Evolutionary conservation across 2,888 invertebrate genomes (phyloP).

Genomic region (Thera obeliscata): DNA sequence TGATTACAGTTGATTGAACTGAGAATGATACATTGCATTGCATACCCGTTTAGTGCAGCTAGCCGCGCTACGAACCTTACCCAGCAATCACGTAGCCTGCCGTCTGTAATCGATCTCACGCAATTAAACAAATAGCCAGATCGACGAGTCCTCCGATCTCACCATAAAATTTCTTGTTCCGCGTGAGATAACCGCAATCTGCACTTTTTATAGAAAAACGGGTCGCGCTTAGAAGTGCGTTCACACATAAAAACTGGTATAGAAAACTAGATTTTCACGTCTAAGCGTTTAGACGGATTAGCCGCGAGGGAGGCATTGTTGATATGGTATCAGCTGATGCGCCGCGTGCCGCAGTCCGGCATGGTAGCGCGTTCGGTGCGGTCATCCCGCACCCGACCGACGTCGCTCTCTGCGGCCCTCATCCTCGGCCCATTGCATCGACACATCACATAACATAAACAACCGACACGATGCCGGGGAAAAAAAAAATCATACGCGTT

Average conservation of each 20-base stretch:
- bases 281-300: conserved; percentile 76
- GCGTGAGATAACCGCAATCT: conserved; percentile 65
- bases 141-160: conserved; percentile 51
- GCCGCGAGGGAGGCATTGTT: conserved; percentile 74
- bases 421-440: conserved; percentile 34
- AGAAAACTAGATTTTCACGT: conserved; percentile 78
- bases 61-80: conserved; percentile 30
- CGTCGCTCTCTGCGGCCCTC: conserved; percentile 47
- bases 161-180: conserved; percentile 72
- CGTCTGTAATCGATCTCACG: conserved; percentile 68
- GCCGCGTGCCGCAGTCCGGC: conserved; percentile 77
- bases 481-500: conserved; percentile 66
- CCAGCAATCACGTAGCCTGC: conserved; percentile 55
- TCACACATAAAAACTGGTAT: conserved; percentile 69
- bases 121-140: conserved; percentile 66
- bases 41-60: conserved; percentile 42
- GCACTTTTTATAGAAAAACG: conserved; percentile 65
- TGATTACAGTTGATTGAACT: conserved; percentile 45
- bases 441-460: conserved; percentile 45
- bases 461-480: conserved; percentile 55
- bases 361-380: conserved; percentile 76
- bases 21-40: conserved; percentile 18
- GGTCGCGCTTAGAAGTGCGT: conserved; percentile 62
- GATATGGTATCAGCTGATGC: conserved; percentile 82
- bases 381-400: conserved; percentile 64